These are phyloP conservation scores for Crenuchus spilurus DNA, from an alignment of 2,797 vertebrate genomes.

Conservation along the genomic window DNA sequence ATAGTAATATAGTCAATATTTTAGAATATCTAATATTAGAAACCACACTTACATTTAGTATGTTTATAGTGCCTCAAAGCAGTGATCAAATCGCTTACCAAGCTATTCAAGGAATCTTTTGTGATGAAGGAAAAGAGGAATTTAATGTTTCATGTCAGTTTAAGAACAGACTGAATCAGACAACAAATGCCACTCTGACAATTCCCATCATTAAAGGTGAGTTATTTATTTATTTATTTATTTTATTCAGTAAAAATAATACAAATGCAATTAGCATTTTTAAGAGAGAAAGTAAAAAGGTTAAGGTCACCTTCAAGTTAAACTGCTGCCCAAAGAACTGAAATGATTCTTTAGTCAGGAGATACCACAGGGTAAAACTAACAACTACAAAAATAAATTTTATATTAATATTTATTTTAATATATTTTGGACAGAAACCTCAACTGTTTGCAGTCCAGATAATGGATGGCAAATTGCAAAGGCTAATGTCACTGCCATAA, in stretches of 20 bases:
- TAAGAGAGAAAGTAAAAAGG: too few relatives aligned
- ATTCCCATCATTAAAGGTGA: slow-evolving; percentile 63
- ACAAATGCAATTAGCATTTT: neutral
- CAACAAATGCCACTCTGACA: accelerated
- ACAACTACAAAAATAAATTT: neutral
- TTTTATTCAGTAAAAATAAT: neutral
- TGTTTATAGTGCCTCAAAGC: neutral
- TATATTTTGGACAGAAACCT: neutral
- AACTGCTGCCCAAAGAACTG: too few relatives aligned
- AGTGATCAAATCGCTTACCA: neutral
- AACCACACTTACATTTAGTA: neutral
- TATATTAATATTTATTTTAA: too few relatives aligned
- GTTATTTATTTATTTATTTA: slow-evolving; percentile 39
- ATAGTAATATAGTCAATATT: too few relatives aligned
- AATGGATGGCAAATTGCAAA: neutral
- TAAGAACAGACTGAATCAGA: slow-evolving; percentile 45
- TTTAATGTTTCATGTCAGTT: slow-evolving; percentile 53
- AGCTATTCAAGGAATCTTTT: neutral
- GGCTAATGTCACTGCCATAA: neutral
- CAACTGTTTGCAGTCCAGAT: neutral
- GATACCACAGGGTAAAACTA: too few relatives aligned
- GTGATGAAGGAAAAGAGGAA: accelerated
- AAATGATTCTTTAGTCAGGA: too few relatives aligned
- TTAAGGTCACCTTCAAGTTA: too few relatives aligned
- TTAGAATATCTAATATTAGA: neutral